These are phyloP conservation scores for Pristionchus japonicus DNA, from an alignment of 2,888 invertebrate species.

Conservation along the genomic window DNA sequence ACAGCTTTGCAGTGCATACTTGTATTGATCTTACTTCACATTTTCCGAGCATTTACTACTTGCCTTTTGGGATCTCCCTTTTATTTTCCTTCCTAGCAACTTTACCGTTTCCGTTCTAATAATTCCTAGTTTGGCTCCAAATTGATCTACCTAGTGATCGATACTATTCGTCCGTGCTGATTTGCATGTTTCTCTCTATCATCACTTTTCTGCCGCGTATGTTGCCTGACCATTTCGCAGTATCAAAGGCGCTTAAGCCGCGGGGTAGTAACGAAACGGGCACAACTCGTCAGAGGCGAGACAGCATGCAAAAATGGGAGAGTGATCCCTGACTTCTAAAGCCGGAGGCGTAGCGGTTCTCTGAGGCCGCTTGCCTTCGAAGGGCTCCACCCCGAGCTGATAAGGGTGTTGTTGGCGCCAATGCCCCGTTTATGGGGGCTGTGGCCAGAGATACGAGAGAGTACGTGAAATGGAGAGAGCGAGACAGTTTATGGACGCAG, in stretches of 20 bases:
- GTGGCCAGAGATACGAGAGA: too few species aligned
- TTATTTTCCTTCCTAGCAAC: too few species aligned
- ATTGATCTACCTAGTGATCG: neutral
- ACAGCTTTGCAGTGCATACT: neutral
- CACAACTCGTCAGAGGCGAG: too few species aligned
- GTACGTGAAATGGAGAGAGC: neutral
- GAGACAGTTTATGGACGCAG: neutral
- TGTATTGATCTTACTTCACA: neutral
- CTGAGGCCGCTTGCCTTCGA: too few species aligned
- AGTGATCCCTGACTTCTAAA: neutral
- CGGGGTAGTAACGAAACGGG: neutral
- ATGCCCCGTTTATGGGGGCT: neutral
- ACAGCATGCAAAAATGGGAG: neutral
- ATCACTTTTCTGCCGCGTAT: neutral
- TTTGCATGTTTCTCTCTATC: neutral
- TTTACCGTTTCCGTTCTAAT: too few species aligned
- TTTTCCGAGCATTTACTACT: too few species aligned
- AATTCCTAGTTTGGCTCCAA: neutral
- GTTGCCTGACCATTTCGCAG: neutral
- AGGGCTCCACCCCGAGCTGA: neutral
- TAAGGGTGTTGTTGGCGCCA: constrained; percentile 13
- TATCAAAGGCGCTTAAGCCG: neutral
- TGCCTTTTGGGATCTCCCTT: too few species aligned
- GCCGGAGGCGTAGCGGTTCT: neutral
- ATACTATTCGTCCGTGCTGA: neutral